These are phyloP conservation scores for Drosophila prostipennis DNA, from an alignment of 2,888 invertebrate species.

Conservation along the genomic window DNA sequence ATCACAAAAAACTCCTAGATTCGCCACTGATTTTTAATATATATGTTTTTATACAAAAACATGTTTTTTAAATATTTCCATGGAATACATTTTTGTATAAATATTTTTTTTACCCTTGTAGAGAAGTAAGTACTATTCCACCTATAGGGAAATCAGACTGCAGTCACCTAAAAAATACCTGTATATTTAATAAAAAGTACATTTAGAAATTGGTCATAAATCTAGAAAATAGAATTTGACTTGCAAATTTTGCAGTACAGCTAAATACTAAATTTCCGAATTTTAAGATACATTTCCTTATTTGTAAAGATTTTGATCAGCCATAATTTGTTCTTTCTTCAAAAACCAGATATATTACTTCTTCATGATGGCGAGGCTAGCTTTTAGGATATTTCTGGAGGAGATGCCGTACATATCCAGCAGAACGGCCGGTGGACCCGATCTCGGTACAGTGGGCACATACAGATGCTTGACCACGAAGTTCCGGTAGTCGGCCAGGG, in stretches of 20 bases:
- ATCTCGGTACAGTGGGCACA: constrained; percentile 94
- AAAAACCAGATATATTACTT: constrained; percentile 53
- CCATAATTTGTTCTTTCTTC: background rate
- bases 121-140: too few species aligned
- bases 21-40: too few species aligned
- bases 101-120: too few species aligned
- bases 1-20: too few species aligned
- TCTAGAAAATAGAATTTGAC: background rate
- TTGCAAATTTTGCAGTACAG: background rate
- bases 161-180: background rate
- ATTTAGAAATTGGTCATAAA: background rate
- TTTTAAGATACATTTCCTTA: background rate
- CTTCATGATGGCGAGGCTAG: constrained; percentile 88
- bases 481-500: constrained; percentile 89
- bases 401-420: constrained; percentile 96
- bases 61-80: too few species aligned
- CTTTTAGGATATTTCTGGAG: constrained; percentile 90
- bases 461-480: constrained; percentile 91
- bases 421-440: constrained; percentile 94
- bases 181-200: background rate
- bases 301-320: too few species aligned
- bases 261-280: background rate
- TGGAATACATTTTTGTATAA: too few species aligned
- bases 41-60: too few species aligned
- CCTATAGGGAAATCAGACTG: too few species aligned